Conservation (phyloP, 2,888 invertebrate species). For the Ormyrus pomaceus region DNA sequence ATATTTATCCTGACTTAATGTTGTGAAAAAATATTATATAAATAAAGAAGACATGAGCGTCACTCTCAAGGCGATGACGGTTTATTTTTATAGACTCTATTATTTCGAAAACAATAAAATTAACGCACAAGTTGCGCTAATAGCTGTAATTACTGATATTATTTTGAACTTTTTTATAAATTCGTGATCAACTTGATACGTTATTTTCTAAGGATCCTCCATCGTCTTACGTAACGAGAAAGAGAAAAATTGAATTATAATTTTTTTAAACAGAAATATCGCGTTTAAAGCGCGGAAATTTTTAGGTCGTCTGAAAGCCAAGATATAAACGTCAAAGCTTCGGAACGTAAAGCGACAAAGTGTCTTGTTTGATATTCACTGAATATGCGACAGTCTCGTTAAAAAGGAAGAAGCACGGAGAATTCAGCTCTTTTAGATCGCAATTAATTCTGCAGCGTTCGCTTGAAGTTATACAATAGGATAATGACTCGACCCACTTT, state of each 20-base stretch:
- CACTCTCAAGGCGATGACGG: too few relatives aligned
- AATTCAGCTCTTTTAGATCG: slow-evolving; percentile 18
- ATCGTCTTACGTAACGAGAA: too few relatives aligned
- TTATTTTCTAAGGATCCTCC: too few relatives aligned
- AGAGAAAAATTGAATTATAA: background rate
- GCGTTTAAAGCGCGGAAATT: background rate
- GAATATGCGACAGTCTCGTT: slow-evolving; percentile 12
- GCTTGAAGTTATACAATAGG: slow-evolving; percentile 20
- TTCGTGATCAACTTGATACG: too few relatives aligned
- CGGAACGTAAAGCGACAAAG: background rate
- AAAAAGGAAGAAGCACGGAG: slow-evolving; percentile 38
- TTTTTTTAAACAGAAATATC: background rate
- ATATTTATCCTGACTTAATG: too few relatives aligned
- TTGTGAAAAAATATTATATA: too few relatives aligned
- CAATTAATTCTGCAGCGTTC: slow-evolving; percentile 41
- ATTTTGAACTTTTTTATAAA: background rate
- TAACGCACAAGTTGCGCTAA: too few relatives aligned
- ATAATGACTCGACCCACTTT: slow-evolving; percentile 31
- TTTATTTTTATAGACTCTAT: too few relatives aligned
- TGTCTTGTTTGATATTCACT: background rate
- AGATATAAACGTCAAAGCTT: background rate
- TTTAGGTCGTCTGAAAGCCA: background rate
- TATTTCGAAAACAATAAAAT: too few relatives aligned
- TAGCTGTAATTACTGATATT: background rate
- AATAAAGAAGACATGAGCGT: too few relatives aligned